Evolutionary conservation across 2,888 invertebrate genomes (phyloP).

Genomic region (Hypolimnas misippus): DNA sequence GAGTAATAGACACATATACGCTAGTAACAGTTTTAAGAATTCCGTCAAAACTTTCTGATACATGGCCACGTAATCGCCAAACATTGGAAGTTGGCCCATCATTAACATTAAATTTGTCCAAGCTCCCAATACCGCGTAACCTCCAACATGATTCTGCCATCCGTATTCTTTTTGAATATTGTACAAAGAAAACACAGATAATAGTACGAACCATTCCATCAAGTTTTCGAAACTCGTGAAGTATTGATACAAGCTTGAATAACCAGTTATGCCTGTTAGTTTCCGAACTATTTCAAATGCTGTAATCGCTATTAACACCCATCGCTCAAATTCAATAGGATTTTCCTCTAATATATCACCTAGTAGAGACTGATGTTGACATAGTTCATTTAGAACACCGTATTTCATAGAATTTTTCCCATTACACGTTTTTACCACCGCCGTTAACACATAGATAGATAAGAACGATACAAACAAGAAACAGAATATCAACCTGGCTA

Average conservation of each 20-base stretch:
- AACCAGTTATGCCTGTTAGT: conserved; percentile 91
- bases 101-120: conserved; percentile 95
- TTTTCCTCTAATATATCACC: conserved; percentile 89
- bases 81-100: conserved; percentile 94
- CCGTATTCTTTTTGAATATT: conserved; percentile 90
- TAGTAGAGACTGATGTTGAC: conserved; percentile 89
- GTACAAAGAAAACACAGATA: conserved; percentile 92
- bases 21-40: conserved; percentile 91
- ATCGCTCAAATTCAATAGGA: conserved; percentile 92
- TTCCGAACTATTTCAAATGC: conserved; percentile 91
- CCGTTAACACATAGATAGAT: conserved; percentile 91
- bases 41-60: conserved; percentile 93
- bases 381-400: conserved; percentile 87
- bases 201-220: conserved; percentile 93
- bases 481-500: conserved; percentile 91
- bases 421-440: conserved; percentile 88
- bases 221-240: conserved; percentile 92
- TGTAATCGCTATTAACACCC: conserved; percentile 90
- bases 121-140: conserved; percentile 92
- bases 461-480: conserved; percentile 91
- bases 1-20: conserved; percentile 91
- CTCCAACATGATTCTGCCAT: conserved; percentile 94
- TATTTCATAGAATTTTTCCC: conserved; percentile 76
- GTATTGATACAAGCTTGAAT: conserved; percentile 90
- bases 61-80: conserved; percentile 96